Base-by-base conservation (phyloP, 2,113 vertebrate species). In the Lampris megalopsis region DNA sequence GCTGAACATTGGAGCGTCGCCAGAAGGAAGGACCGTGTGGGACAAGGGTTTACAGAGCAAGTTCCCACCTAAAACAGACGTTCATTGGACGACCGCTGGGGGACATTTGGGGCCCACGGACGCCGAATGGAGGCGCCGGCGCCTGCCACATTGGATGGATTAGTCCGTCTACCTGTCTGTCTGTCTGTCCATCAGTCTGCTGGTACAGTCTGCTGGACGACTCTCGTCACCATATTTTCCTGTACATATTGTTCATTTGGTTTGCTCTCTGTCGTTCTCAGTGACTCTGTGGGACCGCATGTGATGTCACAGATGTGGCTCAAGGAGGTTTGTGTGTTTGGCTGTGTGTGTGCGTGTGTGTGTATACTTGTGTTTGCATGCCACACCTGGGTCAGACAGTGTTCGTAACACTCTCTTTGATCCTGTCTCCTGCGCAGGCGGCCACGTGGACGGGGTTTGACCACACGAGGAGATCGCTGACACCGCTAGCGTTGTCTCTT, bases 221-320 rank as follows among this genome's bases (percentile, higher is more conserved):
- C 59, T 0, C 9, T 1, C 54, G 43, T 61, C 71, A 61, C 49
- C 41, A 24, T 24, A 24, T 24, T 24, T 47, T 6, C 70, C 48
- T 91, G 88, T 92, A 88, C 13, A 88, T 91, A 83, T 68, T 90
- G 85, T 92, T 5, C 45, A 73, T 56, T 81, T 24, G 52, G 37
- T 42, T 64, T 60, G 73, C 9, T 58, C 5, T 42, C 52, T 80
- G 71, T 89, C 38, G 49, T 38, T 68, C 66, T 82, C n/a, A 4
- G 6, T 41, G 43, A 71, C 66, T 78, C 6, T 52, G 24, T 69
- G 77, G 83, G 68, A 50, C 6, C 47, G 48, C 65, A 85, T 58
- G 59, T 83, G 38, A 77, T 82, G 84, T 86, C 86, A 83, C 75
- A 87, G 70, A 45, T 7, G 65, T 42, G 81, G 71, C 42, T 71